phyloP scores from a whole-genome alignment of 2,888 invertebrate genomes.

The Spisula solida region DNA sequence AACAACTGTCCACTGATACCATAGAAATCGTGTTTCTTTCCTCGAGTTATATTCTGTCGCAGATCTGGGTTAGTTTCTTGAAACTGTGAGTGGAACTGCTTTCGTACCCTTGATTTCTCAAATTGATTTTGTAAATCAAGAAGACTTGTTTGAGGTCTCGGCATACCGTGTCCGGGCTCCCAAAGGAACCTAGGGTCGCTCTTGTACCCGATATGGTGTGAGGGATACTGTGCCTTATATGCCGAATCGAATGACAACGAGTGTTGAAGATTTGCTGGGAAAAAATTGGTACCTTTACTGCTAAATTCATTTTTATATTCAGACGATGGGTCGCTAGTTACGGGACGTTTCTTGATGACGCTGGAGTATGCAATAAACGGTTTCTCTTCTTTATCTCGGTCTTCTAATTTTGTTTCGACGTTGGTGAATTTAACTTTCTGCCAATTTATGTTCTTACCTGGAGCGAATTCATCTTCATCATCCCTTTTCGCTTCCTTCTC shows the following conservation, averaged over 20 bases:
- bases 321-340: conserved; percentile 69
- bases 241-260: conserved; percentile 74
- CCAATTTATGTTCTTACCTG: conserved; percentile 16
- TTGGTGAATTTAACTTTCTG: conserved; percentile 55
- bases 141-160: conserved; percentile 83
- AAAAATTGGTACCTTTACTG: conserved; percentile 79
- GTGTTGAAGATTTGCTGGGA: conserved; percentile 76
- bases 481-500: background rate
- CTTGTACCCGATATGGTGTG: conserved; percentile 78
- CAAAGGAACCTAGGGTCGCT: conserved; percentile 82
- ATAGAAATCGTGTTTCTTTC: conserved; percentile 85
- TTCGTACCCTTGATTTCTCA: conserved; percentile 80
- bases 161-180: conserved; percentile 81
- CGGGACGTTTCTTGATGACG: conserved; percentile 64
- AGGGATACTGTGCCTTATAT: conserved; percentile 80
- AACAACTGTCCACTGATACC: conserved; percentile 84
- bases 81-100: conserved; percentile 82
- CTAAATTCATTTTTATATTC: conserved; percentile 80
- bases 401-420: conserved; percentile 45
- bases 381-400: conserved; percentile 27
- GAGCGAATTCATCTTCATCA: background rate
- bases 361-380: conserved; percentile 55
- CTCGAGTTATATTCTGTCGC: conserved; percentile 81
- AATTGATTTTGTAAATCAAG: conserved; percentile 84
- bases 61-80: conserved; percentile 84